These are phyloP conservation scores for Lepidothrix coronata DNA, from an alignment of 2,113 vertebrate species.

Conservation along the genomic window DNA sequence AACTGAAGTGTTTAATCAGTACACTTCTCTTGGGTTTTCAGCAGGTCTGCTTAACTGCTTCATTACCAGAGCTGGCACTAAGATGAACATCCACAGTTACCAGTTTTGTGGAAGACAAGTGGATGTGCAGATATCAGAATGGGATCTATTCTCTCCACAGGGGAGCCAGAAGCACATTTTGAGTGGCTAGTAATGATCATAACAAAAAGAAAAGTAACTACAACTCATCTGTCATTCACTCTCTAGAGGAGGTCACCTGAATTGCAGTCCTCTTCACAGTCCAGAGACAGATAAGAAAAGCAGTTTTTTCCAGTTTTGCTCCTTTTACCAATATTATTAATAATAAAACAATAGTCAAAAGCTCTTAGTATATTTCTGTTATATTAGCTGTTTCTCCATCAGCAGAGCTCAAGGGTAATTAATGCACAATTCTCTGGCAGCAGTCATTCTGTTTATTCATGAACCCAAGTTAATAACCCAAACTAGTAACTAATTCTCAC, in stretches of 20 bases:
- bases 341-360: neutral
- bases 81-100: neutral
- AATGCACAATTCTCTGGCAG: neutral
- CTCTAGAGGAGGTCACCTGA: neutral
- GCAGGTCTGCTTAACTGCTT: neutral
- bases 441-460: neutral
- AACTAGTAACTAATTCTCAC: neutral
- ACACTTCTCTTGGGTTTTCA: conserved; percentile 3
- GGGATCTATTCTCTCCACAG: neutral
- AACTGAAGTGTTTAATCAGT: neutral
- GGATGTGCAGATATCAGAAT: neutral
- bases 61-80: neutral
- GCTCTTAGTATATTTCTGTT: neutral
- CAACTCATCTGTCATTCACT: neutral
- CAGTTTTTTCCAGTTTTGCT: neutral
- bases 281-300: neutral
- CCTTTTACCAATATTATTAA: neutral
- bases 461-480: neutral
- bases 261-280: neutral
- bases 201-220: neutral
- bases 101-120: neutral
- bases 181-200: neutral
- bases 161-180: neutral
- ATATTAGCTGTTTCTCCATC: neutral
- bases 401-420: neutral